phyloP scores from a whole-genome alignment of 1,140 invertebrate species.

The Pseudobourletiella spinata region DNA sequence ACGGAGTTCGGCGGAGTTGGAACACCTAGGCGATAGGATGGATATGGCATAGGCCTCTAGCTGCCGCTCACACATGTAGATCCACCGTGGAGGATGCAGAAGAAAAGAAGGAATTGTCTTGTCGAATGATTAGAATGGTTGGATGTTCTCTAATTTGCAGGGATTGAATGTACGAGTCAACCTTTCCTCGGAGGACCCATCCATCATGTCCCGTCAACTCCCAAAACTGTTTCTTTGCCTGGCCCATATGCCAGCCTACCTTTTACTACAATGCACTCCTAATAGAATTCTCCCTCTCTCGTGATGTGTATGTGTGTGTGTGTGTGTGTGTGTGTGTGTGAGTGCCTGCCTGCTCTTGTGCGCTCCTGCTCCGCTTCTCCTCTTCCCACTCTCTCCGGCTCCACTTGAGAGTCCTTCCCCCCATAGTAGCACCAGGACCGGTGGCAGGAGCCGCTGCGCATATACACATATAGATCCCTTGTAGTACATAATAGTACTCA shows the following conservation, averaged over 20 bases:
- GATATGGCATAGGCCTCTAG: too few relatives aligned
- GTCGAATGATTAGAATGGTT: constrained; percentile 36
- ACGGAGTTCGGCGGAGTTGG: too few relatives aligned
- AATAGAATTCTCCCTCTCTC: constrained; percentile 12
- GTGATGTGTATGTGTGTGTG: not conserved
- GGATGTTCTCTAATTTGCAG: constrained; percentile 36
- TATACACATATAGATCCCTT: too few relatives aligned
- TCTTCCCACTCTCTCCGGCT: not conserved
- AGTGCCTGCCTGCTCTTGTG: not conserved
- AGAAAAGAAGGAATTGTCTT: constrained; percentile 29
- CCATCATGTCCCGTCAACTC: constrained; percentile 33
- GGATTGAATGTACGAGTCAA: constrained; percentile 36
- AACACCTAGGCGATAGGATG: too few relatives aligned
- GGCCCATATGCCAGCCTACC: constrained; percentile 19
- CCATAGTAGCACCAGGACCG: too few relatives aligned
- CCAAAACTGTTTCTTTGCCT: constrained; percentile 31
- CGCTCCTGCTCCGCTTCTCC: not conserved
- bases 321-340: not conserved
- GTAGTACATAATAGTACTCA: too few relatives aligned
- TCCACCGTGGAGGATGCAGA: not conserved
- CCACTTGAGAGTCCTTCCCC: too few relatives aligned
- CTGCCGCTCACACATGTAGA: too few relatives aligned
- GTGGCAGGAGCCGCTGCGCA: too few relatives aligned
- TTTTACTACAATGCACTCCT: constrained; percentile 2
- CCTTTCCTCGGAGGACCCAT: constrained; percentile 33